phyloP scores from a whole-genome alignment of 2,797 vertebrate genomes.

The Gadopsis marmoratus region DNA sequence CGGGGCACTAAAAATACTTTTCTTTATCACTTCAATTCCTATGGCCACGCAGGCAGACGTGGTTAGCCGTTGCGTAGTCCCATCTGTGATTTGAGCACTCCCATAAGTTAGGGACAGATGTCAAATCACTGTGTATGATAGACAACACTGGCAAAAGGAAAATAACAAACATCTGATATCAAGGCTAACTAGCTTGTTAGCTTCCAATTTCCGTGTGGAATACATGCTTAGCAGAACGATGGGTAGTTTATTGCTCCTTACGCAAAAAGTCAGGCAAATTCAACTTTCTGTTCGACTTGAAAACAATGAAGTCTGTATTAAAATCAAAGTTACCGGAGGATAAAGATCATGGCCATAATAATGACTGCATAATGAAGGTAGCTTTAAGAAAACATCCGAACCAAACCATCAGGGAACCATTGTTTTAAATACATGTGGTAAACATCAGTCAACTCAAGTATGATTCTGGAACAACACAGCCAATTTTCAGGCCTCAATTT shows the following conservation, averaged over 20 bases:
- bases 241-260: no score
- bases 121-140: not conserved
- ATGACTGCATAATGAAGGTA: constrained; percentile 17
- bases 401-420: not conserved
- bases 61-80: not conserved
- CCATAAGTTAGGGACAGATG: not conserved
- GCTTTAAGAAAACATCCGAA: constrained; percentile 15
- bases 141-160: not conserved
- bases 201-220: no score
- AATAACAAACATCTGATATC: not conserved
- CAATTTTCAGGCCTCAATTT: not conserved
- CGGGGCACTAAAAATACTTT: no score
- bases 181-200: no score
- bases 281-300: not conserved
- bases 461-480: not conserved
- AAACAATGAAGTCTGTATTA: not conserved
- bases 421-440: not conserved
- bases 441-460: no score
- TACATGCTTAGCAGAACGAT: no score
- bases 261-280: not conserved
- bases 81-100: no score
- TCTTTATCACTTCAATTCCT: no score
- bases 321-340: not conserved
- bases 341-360: not conserved
- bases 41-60: no score